Conservation (phyloP, 2,113 vertebrate species). For the Thryonomys swinderianus region DNA sequence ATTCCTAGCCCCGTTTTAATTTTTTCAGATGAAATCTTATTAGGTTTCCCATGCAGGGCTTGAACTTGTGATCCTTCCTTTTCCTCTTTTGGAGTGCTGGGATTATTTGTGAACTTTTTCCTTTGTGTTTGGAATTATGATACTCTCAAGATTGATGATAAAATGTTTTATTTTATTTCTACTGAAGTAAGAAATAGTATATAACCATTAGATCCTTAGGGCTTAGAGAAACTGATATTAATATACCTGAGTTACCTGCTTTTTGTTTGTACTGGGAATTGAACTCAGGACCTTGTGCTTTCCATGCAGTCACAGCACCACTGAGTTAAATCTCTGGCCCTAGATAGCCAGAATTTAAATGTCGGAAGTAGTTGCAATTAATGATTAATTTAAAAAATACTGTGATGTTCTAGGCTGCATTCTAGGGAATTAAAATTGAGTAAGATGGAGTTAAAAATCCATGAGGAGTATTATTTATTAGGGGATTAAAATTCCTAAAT, state of each 20-base stretch:
- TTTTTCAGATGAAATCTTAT: not conserved
- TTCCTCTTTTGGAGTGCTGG: not conserved
- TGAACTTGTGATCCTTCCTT: not conserved
- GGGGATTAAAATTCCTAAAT: not conserved
- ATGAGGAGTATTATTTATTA: not conserved
- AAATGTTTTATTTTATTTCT: constrained; percentile 5
- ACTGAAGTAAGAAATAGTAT: constrained; percentile 14
- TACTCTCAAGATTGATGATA: not conserved
- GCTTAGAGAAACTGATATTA: not conserved
- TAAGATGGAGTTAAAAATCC: not conserved
- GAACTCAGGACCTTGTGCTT: too few species aligned
- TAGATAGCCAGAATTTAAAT: not conserved
- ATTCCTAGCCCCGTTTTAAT: not conserved
- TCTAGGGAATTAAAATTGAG: constrained; percentile 18
- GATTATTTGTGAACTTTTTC: not conserved
- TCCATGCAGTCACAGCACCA: too few species aligned
- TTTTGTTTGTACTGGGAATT: too few species aligned
- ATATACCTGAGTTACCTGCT: not conserved
- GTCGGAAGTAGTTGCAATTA: constrained; percentile 10
- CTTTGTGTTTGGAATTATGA: not conserved
- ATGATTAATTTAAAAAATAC: constrained; percentile 1
- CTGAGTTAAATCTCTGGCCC: too few species aligned
- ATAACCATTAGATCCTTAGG: not conserved
- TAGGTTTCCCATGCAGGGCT: not conserved
- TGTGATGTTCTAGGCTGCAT: not conserved